Evolutionary conservation across 2,113 vertebrate genomes (phyloP).

Genomic region (Tamias sibiricus): DNA sequence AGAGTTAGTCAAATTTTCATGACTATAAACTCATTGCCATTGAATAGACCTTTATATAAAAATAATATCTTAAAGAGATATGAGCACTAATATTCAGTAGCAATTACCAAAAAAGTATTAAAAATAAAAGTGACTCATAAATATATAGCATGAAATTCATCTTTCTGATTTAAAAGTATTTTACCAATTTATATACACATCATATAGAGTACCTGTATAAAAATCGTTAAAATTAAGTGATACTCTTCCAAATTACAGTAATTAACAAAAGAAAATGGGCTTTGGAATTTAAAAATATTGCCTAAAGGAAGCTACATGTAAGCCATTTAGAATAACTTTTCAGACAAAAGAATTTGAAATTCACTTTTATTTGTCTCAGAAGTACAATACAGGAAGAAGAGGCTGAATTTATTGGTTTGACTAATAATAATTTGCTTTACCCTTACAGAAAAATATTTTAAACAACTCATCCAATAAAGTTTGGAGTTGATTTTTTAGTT

Average conservation of each 20-base stretch:
- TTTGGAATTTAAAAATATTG: conserved; percentile 55
- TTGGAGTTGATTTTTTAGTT: background rate
- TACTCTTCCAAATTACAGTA: conserved; percentile 50
- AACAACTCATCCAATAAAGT: background rate
- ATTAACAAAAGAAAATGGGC: conserved; percentile 35
- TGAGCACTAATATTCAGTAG: background rate
- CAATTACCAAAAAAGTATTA: background rate
- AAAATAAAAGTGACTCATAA: background rate
- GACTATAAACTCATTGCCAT: background rate
- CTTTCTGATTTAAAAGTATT: background rate
- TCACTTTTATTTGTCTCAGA: background rate
- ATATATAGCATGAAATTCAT: background rate
- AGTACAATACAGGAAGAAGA: background rate
- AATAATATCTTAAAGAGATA: background rate
- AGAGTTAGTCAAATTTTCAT: background rate
- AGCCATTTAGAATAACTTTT: conserved; percentile 13
- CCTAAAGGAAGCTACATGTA: background rate
- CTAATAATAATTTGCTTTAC: background rate
- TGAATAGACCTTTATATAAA: background rate
- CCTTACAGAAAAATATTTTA: background rate
- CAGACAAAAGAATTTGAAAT: background rate
- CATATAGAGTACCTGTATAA: conserved; percentile 28
- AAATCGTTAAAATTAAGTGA: conserved; percentile 57
- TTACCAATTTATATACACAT: conserved; percentile 39
- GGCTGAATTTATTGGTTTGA: background rate